Conservation (phyloP, 35 echinoderm and acorn worm species). For the Chiridota heheva region DNA sequence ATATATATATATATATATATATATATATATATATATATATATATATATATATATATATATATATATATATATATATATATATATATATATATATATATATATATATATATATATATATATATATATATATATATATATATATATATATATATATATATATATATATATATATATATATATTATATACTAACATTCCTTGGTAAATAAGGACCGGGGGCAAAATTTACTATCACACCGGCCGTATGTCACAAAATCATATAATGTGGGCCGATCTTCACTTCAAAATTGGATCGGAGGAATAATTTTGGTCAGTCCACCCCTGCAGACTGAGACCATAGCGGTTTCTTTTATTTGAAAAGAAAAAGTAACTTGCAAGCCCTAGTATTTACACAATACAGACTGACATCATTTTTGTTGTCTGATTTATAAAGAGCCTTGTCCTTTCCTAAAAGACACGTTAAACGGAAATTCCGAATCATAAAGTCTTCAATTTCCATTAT, state of each 20-base stretch:
- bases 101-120: background rate
- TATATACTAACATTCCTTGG: background rate
- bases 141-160: background rate
- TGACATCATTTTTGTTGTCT: too few relatives aligned
- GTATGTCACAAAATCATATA: background rate
- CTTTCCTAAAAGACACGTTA: too few relatives aligned
- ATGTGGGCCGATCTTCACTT: background rate
- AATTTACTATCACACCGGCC: background rate
- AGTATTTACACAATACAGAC: too few relatives aligned
- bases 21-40: slow-evolving; percentile 13
- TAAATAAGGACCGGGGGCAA: background rate
- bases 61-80: slow-evolving; percentile 1
- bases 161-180: background rate
- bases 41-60: slow-evolving; percentile 25
- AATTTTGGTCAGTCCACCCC: background rate
- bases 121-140: background rate
- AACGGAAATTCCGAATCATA: too few relatives aligned
- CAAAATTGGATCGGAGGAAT: background rate
- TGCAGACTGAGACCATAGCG: background rate
- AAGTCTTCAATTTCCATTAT: too few relatives aligned
- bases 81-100: background rate
- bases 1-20: slow-evolving; percentile 9
- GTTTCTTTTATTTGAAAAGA: background rate
- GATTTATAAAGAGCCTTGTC: too few relatives aligned
- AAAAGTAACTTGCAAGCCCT: too few relatives aligned